Conservation (phyloP, 1,140 invertebrate species). For the Helicoverpa zea region DNA sequence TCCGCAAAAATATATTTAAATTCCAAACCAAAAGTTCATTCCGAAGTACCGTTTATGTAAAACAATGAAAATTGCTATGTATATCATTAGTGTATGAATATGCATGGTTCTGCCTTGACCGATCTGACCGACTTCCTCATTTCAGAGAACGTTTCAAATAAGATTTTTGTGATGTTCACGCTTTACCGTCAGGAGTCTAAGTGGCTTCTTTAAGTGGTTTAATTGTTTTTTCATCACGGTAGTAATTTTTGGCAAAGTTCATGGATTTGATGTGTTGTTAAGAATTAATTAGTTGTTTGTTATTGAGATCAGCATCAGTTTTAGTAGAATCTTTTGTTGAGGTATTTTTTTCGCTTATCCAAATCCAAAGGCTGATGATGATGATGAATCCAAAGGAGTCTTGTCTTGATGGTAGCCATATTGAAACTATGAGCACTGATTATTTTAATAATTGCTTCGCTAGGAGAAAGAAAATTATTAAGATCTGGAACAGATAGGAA, state of each 20-base stretch:
- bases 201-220: not conserved
- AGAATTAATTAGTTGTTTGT: not conserved
- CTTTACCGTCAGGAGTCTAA: not conserved
- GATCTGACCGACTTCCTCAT: conserved; percentile 20
- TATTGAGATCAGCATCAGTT: not conserved
- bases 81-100: conserved; percentile 22
- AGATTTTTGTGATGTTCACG: not conserved
- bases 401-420: too few species aligned
- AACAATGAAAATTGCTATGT: conserved; percentile 34
- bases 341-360: too few species aligned
- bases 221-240: conserved; percentile 5
- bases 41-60: conserved; percentile 26
- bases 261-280: not conserved
- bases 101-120: conserved; percentile 26
- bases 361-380: too few species aligned
- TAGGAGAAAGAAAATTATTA: too few species aligned
- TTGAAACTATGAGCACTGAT: too few species aligned
- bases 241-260: not conserved
- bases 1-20: conserved; percentile 24
- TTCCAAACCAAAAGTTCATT: conserved; percentile 20
- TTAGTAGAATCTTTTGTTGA: not conserved
- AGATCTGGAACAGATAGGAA: too few species aligned
- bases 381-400: too few species aligned
- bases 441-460: too few species aligned
- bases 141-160: not conserved